These are phyloP conservation scores for Cephalotes varians DNA, from an alignment of 2,888 invertebrate genomes.

Conservation along the genomic window DNA sequence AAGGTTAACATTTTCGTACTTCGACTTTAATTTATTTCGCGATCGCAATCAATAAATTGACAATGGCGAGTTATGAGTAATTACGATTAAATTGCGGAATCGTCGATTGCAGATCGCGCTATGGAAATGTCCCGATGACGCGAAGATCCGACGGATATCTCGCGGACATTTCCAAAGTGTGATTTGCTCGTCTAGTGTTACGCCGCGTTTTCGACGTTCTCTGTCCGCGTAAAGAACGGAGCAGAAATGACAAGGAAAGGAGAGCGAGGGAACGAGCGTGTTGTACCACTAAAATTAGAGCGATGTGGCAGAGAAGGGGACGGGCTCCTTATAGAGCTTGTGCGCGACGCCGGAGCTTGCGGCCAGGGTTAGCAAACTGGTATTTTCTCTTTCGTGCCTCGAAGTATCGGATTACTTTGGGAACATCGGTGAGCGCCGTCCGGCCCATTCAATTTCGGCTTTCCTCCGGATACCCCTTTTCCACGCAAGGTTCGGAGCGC, in stretches of 20 bases:
- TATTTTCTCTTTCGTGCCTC: conserved; percentile 72
- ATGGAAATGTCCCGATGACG: background rate
- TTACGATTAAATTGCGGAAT: background rate
- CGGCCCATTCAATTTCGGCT: conserved; percentile 71
- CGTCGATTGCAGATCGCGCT: no score
- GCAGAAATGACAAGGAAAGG: conserved; percentile 24
- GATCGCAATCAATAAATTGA: background rate
- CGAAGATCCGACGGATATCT: background rate
- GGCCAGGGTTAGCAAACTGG: conserved; percentile 82
- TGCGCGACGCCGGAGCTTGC: conserved; percentile 77
- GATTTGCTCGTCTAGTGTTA: conserved; percentile 15
- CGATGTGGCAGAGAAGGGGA: conserved; percentile 79
- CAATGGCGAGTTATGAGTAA: background rate
- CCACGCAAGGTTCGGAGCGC: conserved; percentile 65
- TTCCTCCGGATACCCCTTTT: conserved; percentile 66
- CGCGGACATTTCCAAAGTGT: background rate
- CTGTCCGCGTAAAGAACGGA: background rate
- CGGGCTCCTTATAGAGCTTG: conserved; percentile 84
- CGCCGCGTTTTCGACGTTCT: background rate
- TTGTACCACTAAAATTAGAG: conserved; percentile 83
- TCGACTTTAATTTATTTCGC: background rate
- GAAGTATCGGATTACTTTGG: conserved; percentile 79
- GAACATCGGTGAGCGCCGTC: conserved; percentile 70
- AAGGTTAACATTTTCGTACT: background rate
- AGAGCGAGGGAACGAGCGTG: conserved; percentile 60